Evolutionary conservation across 2,113 vertebrate genomes (phyloP).

Genomic region (Labeo catla): DNA sequence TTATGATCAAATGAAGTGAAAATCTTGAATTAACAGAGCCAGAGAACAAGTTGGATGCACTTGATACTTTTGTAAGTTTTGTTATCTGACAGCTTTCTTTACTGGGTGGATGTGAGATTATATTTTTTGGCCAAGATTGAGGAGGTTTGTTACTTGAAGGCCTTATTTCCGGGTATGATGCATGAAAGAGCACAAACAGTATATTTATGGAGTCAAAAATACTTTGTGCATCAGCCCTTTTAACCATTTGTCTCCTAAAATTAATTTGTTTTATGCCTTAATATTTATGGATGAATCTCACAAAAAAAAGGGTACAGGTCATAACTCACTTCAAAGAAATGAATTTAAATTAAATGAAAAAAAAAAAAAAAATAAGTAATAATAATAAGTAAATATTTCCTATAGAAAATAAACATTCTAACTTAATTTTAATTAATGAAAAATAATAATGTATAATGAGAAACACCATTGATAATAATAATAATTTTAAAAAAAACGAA

Average conservation of each 20-base stretch:
- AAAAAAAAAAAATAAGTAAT: too few relatives aligned
- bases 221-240: not conserved
- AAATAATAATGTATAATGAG: not conserved
- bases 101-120: not conserved
- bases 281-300: not conserved
- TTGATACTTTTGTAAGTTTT: not conserved
- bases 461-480: not conserved
- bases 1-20: conserved; percentile 24
- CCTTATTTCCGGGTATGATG: not conserved
- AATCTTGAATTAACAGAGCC: conserved; percentile 16
- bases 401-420: not conserved
- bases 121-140: not conserved
- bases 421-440: too few relatives aligned
- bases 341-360: too few relatives aligned
- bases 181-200: not conserved
- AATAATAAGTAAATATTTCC: not conserved
- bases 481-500: too few relatives aligned
- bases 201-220: not conserved
- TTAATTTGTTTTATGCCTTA: not conserved
- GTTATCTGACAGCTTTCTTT: not conserved
- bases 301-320: not conserved
- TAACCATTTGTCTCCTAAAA: not conserved
- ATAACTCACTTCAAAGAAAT: not conserved
- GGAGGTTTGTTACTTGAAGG: conserved; percentile 42
- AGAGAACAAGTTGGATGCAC: conserved; percentile 8